Percentiles rank a stretch among this genome's conserved stretches.
Evolutionary conservation across 2,888 invertebrate species (phyloP).

Genomic region (Polyommatus icarus): DNA sequence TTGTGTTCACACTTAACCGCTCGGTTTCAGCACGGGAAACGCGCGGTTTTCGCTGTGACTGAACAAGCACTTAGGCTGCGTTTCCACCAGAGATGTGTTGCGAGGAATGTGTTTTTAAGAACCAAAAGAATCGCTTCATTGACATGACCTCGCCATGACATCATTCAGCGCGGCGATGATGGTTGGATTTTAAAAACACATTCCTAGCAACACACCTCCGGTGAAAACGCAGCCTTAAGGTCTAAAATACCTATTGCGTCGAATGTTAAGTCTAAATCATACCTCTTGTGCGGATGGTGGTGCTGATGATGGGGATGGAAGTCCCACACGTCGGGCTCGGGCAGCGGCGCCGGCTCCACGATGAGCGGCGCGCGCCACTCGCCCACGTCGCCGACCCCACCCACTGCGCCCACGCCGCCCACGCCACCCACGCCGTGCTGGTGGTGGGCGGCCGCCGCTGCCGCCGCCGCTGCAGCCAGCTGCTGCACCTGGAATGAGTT

Average conservation of each 20-base stretch:
- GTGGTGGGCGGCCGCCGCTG: conserved; percentile 90
- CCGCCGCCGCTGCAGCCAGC: conserved; percentile 89
- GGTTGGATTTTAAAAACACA: too few relatives aligned
- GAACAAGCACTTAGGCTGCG: too few relatives aligned
- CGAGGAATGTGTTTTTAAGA: too few relatives aligned
- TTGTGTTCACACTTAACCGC: too few relatives aligned
- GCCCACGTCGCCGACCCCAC: conserved; percentile 54
- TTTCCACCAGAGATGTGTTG: too few relatives aligned
- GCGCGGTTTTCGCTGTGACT: too few relatives aligned
- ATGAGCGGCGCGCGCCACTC: conserved; percentile 96
- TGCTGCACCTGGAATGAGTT: conserved; percentile 82
- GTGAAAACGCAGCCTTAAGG: too few relatives aligned
- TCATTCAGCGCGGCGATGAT: too few relatives aligned
- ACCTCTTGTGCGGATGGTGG: conserved; percentile 70
- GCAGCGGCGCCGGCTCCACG: conserved; percentile 81
- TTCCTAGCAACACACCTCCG: too few relatives aligned
- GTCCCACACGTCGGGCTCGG: conserved; percentile 71
- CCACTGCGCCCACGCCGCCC: conserved; percentile 84
- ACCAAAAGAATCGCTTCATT: too few relatives aligned
- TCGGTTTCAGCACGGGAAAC: too few relatives aligned
- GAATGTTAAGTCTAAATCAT: background rate
- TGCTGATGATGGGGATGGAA: conserved; percentile 64
- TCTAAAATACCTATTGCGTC: background rate
- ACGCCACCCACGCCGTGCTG: conserved; percentile 79
- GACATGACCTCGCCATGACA: too few relatives aligned